These are phyloP conservation scores for Cynocephalus volans DNA, from an alignment of 2,113 vertebrate species.

Conservation along the genomic window DNA sequence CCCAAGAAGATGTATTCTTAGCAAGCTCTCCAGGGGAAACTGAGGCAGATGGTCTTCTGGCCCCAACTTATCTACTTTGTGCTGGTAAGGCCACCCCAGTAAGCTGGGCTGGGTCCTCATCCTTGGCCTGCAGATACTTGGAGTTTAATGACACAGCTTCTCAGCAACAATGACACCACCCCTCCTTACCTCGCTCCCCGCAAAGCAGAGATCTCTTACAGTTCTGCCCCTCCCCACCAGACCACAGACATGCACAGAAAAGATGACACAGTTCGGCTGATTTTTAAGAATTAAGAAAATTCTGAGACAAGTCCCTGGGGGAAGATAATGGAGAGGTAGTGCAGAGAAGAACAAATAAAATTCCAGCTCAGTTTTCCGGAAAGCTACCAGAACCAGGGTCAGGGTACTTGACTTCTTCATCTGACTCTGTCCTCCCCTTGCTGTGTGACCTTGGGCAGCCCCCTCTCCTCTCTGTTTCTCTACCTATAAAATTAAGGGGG, in stretches of 20 bases:
- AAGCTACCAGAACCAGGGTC: neutral
- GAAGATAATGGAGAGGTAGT: neutral
- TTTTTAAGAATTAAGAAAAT: neutral
- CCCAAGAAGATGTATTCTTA: neutral
- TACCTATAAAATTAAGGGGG: neutral
- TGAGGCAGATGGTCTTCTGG: neutral
- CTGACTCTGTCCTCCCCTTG: neutral
- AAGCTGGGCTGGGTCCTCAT: neutral
- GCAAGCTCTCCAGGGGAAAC: neutral
- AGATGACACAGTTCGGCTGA: neutral
- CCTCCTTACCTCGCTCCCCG: too few species aligned
- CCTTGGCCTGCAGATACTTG: neutral
- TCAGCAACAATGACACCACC: neutral
- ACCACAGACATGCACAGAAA: neutral
- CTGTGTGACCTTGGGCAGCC: neutral
- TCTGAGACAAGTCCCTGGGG: neutral
- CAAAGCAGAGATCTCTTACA: neutral
- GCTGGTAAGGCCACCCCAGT: neutral
- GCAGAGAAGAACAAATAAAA: neutral
- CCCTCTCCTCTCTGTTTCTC: neutral
- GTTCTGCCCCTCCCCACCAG: neutral
- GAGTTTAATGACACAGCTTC: neutral
- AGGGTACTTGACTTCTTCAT: neutral
- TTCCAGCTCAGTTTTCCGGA: neutral
- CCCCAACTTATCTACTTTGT: neutral